Conservation (phyloP, 2,888 invertebrate species). For the Drosophila acutilabella region DNA sequence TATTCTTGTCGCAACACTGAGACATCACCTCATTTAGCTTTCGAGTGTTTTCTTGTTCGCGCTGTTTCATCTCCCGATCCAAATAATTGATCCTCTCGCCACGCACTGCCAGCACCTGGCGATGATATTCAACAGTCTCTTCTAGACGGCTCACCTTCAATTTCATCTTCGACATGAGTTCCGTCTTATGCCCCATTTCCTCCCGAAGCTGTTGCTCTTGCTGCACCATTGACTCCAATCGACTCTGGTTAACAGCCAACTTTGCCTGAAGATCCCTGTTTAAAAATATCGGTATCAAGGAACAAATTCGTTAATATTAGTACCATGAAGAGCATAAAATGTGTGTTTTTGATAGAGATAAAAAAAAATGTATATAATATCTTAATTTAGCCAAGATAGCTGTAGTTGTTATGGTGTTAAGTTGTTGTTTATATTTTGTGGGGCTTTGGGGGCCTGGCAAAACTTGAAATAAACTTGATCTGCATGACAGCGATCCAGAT, state of each 20-base stretch:
- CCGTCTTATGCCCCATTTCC: slow-evolving; percentile 65
- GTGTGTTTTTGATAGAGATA: no score
- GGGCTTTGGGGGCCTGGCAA: no score
- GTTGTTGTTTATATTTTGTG: no score
- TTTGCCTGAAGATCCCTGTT: slow-evolving; percentile 33
- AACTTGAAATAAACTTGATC: no score
- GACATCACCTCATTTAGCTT: slow-evolving; percentile 73
- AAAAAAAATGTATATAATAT: no score
- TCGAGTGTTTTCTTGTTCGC: slow-evolving; percentile 67
- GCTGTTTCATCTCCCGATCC: slow-evolving; percentile 70
- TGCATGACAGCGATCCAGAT: no score
- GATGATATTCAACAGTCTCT: slow-evolving; percentile 71
- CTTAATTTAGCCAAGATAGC: no score
- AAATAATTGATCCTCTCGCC: slow-evolving; percentile 69
- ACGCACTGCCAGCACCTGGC: slow-evolving; percentile 73
- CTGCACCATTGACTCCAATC: not conserved
- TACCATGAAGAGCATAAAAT: no score
- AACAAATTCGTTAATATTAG: no score
- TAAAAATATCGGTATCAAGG: no score
- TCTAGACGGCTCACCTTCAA: slow-evolving; percentile 63
- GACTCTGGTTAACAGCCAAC: not conserved
- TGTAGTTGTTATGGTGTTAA: no score
- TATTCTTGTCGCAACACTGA: slow-evolving; percentile 71
- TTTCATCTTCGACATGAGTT: slow-evolving; percentile 40
- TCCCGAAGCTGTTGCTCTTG: slow-evolving; percentile 25